A percentile compares a stretch with the other conserved stretches of the same genome.
Evolutionary conservation across 2,113 vertebrate genomes (phyloP).

Genomic region (Leucoraja erinaceus): DNA sequence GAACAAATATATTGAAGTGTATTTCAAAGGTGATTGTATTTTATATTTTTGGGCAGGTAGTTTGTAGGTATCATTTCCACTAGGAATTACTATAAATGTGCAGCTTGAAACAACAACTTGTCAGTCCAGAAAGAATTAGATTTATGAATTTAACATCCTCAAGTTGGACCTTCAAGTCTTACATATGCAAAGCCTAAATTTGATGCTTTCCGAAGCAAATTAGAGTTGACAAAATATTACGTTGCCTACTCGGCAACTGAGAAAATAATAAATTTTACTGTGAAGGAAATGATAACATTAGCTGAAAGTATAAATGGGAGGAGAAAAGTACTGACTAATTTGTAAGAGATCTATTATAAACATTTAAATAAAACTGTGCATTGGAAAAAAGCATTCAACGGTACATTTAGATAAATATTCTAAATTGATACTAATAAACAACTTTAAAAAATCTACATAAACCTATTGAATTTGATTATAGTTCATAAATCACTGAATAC

Average conservation of each 20-base stretch:
- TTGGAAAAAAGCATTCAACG: background rate
- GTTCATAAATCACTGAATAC: background rate
- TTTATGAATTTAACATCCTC: background rate
- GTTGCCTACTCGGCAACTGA: background rate
- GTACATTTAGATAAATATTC: background rate
- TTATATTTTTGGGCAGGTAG: background rate
- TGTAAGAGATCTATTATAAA: background rate
- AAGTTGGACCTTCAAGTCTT: background rate
- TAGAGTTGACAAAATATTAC: background rate
- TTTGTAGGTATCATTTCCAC: background rate
- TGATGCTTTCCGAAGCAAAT: conserved; percentile 33
- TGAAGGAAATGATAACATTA: background rate
- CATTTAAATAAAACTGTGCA: background rate
- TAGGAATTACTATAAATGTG: background rate
- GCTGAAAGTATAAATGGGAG: background rate
- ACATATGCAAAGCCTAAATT: background rate
- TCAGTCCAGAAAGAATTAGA: background rate
- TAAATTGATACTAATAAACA: background rate
- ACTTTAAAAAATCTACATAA: background rate
- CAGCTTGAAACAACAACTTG: background rate
- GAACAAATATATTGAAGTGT: no score
- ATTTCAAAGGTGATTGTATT: background rate
- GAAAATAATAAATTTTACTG: background rate
- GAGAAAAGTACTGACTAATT: background rate
- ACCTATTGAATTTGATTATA: background rate